Evolutionary conservation across 2,113 vertebrate genomes (phyloP), one percentile per base, ranked within the genome.

Genomic region (Tetraodon nigroviridis): DNA sequence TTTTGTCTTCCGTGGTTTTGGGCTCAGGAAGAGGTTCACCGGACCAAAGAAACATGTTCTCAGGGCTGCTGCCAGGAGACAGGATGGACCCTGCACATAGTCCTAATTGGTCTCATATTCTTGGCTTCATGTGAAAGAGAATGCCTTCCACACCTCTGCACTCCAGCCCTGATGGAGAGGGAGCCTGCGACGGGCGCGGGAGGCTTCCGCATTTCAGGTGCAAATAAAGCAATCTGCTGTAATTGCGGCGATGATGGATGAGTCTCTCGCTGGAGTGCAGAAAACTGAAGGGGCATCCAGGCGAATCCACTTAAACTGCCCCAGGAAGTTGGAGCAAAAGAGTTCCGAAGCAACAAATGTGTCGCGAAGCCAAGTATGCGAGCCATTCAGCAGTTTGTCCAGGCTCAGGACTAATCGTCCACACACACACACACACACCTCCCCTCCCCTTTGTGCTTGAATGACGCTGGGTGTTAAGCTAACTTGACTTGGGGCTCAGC

Each of bases 61-160:
- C 18, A 29, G 71, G 71, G 79, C 29, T 55, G 20, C 54, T 61
- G 78, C 80, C 81, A 86, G 64, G 17, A 51, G 69, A 69, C 58
- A 55, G 62, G 60, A 73, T 29, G 73, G 67, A 67, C 58, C 55
- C 58, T 65, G 69, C 56, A 63, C 76, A 12, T 13, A 51, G 6
- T 71, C 78, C 81, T 89, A 86, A 87, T 85, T 80, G 61, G 61
- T 82, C 67, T 79, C 84, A 82, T 85, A 84, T 68, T 86, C 73
- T 85, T 79, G 64, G 82, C 84, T 66, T 80, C 45, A 37, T 57
- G 58, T 62, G 55, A 59, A 55, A 58, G 11, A 64, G 24, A 20
- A 52, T 58, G 41, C 2, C n/a, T n/a, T n/a, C n/a, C n/a, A 41
- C 40, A 51, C n/a, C 14, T 15, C 14, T 68, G 58, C 10, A 13